Base-by-base conservation (phyloP, 1,140 invertebrate genomes). In the Drosophila mojavensis region DNA sequence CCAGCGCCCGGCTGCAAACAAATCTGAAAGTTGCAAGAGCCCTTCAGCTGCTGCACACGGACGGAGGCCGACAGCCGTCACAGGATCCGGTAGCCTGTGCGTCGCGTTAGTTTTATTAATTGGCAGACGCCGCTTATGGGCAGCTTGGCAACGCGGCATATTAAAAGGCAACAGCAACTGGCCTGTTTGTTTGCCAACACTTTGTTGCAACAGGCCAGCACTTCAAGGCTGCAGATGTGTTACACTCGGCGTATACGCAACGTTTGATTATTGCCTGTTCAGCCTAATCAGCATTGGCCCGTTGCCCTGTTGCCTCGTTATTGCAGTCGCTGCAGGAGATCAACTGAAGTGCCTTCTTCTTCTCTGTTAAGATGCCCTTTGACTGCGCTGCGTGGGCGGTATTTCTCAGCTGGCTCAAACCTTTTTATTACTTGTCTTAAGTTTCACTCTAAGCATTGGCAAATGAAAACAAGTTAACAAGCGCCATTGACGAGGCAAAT, bases 381-480 rank as follows among this genome's bases (percentile, higher is more conserved):
- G 50, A 6, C 13, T 13, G 5, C 26, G 4, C 20, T 24, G 20
- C 1, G 20, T 24, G 20, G 20, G 20, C 20, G 20, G 1, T 24
- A 24, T 24, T 11, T 26, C 30, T 53, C 28, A 30, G 28, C 28
- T 65, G 41, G n/a, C 48, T 20, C 30, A 5, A 5, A 45, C 43
- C 43, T 26, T 28, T 50, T 28, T 36, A 48, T 45, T 50, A 20
- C 41, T 33, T 61, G 17, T 17, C 15, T 51, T n/a, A n/a, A 30
- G 55, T 60, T 55, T 13, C 30, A 13, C 13, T 39, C 36, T 9
- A 24, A 11, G 56, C 39, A 47, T 48, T 6, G 17, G 65, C 48
- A 84, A 81, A 88, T 86, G 79, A 76, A 79, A 86, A 81, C 69
- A 79, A 81, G 85, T 79, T 86, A 85, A 81, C 69, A 70, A 71